Evolutionary conservation across 2,797 vertebrate genomes (phyloP), one percentile per base, ranked within the genome.

Genomic region (Anniella stebbinsi): DNA sequence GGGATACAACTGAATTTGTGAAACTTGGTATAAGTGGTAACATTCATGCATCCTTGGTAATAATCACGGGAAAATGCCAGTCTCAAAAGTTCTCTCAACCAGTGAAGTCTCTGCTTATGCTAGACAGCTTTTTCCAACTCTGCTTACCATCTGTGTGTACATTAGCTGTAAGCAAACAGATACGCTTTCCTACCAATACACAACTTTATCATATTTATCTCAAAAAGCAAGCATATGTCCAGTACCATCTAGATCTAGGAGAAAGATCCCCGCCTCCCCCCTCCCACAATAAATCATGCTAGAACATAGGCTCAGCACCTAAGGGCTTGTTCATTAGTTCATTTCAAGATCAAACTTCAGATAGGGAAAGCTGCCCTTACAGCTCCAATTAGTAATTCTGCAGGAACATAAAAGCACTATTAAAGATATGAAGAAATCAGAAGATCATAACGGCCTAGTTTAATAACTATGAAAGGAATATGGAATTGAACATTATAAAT

Each of bases 111-210:
- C 1, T 38, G 77, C 70, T 92, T 72, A 36, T 57, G 85, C 41
- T 3, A 88, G 88, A n/a, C 80, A 67, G 13, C 11, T 91, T 95
- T 83, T 57, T 66, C 51, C 54, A 84, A 18, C 13, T 84, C 69
- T 30, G 10, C 67, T 82, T 78, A 69, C 84, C 66, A 30, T 70
- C 92, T 89, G 70, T 89, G 8, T 75, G 4, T 12, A 63, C 25
- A 60, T 89, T 12, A 86, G 90, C 54, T 86, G 89, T 41, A 48
- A 84, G 82, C 90, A 93, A 12, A 91, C 91, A 66, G 33, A 92
- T 93, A 70, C 57, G 91, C 25, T 73, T 91, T 90, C 91, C 80
- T 89, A 90, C 73, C 87, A 77, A 91, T 63, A n/a, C 69, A 91
- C 36, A 81, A 69, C 63, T 69, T 85, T 75, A 94, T 88, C 86